These are phyloP conservation scores for Drosophila affinis DNA, from an alignment of 2,888 invertebrate genomes.

Conservation along the genomic window DNA sequence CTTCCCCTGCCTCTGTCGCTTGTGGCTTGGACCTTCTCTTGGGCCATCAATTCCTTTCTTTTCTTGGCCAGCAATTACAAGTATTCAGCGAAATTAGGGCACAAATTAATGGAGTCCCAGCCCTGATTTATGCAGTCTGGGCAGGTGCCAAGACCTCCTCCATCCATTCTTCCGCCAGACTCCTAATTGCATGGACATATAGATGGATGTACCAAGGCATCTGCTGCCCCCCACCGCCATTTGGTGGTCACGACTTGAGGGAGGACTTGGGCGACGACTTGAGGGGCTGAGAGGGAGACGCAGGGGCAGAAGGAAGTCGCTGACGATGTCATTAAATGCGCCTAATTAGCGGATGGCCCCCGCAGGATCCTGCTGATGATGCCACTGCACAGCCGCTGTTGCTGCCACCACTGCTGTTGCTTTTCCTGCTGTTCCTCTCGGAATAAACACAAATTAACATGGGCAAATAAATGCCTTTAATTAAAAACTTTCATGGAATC, in stretches of 20 bases:
- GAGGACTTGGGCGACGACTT: too few species aligned
- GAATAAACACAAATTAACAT: constrained; percentile 27
- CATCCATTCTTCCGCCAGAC: background rate
- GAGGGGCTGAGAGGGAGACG: constrained; percentile 5
- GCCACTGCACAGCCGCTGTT: too few species aligned
- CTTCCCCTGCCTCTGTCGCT: background rate
- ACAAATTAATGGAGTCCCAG: constrained; percentile 61
- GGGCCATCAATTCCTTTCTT: background rate
- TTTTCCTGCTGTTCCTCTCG: constrained; percentile 20
- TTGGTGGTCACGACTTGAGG: constrained; percentile 40
- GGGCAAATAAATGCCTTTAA: constrained; percentile 48
- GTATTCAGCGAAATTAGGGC: constrained; percentile 53
- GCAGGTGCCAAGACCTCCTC: constrained; percentile 42
- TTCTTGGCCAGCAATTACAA: constrained; percentile 46
- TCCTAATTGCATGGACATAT: constrained; percentile 19
- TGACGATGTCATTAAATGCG: constrained; percentile 56
- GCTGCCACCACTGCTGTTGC: constrained; percentile 2
- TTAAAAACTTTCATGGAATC: constrained; percentile 42
- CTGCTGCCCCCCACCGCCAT: constrained; percentile 7
- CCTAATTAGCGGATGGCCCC: constrained; percentile 60
- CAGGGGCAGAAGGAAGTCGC: constrained; percentile 9
- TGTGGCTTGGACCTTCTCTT: too few species aligned
- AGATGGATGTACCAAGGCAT: constrained; percentile 1
- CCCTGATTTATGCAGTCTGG: constrained; percentile 56
- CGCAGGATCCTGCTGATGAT: background rate